A percentile compares a stretch with the other conserved stretches of the same genome.
These are phyloP conservation scores for Cygnus buccinator DNA, from an alignment of 2,113 vertebrate species.

Conservation along the genomic window DNA sequence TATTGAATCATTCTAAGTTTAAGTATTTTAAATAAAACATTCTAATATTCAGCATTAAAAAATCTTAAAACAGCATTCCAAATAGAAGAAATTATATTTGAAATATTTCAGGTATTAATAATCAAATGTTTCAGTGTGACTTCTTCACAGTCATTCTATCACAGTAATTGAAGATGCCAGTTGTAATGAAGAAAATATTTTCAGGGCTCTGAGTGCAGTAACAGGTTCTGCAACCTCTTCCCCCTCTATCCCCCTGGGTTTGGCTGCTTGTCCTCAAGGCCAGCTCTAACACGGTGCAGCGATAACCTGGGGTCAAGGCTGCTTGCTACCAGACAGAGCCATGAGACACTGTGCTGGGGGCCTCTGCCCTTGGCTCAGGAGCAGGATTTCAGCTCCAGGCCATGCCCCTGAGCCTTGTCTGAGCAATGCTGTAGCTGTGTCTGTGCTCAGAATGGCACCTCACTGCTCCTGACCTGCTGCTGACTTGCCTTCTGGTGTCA, in stretches of 20 bases:
- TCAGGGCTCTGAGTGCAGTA: neutral
- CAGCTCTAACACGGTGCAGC: neutral
- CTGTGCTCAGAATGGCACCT: neutral
- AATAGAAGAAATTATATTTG: neutral
- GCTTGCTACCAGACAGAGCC: neutral
- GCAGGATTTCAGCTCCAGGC: neutral
- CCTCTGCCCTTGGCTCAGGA: neutral
- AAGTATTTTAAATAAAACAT: neutral
- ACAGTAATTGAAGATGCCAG: neutral
- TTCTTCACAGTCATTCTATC: neutral
- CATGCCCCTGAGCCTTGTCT: neutral
- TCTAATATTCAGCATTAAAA: neutral
- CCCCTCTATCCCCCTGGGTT: neutral
- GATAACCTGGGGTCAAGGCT: neutral
- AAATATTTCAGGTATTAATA: neutral
- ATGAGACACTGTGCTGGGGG: neutral
- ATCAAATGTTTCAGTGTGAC: neutral
- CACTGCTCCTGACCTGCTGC: neutral
- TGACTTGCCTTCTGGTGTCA: neutral
- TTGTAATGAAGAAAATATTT: neutral
- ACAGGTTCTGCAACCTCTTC: neutral
- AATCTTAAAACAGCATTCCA: neutral
- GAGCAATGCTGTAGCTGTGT: neutral
- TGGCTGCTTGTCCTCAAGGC: neutral
- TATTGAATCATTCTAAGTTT: neutral